Evolutionary conservation across 2,797 vertebrate species (phyloP).

Genomic region (Lacerta bilineata): DNA sequence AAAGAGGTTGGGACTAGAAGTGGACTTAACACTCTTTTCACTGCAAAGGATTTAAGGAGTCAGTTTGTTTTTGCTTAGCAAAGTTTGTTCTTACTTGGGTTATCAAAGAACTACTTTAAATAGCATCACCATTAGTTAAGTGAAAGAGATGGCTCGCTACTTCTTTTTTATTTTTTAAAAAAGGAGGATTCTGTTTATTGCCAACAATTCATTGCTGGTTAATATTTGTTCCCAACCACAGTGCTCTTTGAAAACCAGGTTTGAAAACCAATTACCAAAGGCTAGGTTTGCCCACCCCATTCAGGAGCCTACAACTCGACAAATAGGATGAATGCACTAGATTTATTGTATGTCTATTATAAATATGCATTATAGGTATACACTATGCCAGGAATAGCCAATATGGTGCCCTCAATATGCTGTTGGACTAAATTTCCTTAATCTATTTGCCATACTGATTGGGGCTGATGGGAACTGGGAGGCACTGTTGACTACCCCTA

Average conservation of each 20-base stretch:
- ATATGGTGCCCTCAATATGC: no score
- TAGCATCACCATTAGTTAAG: not conserved
- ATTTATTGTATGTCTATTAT: not conserved
- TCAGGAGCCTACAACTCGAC: not conserved
- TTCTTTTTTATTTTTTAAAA: not conserved
- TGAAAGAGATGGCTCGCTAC: not conserved
- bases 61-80: not conserved
- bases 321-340: not conserved
- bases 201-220: not conserved
- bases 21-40: not conserved
- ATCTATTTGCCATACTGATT: no score
- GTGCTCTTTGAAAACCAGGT: not conserved
- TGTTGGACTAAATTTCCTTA: no score
- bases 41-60: not conserved
- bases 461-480: no score
- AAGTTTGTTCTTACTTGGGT: not conserved
- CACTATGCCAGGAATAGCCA: not conserved
- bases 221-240: not conserved
- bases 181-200: not conserved
- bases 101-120: constrained; percentile 15
- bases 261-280: not conserved
- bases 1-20: not conserved
- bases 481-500: no score
- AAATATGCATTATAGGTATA: not conserved
- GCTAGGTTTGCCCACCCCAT: not conserved